Percentiles rank a stretch among this genome's conserved stretches.
Evolutionary conservation across 2,888 invertebrate species (phyloP).

Genomic region (Leucoptera coffeella): DNA sequence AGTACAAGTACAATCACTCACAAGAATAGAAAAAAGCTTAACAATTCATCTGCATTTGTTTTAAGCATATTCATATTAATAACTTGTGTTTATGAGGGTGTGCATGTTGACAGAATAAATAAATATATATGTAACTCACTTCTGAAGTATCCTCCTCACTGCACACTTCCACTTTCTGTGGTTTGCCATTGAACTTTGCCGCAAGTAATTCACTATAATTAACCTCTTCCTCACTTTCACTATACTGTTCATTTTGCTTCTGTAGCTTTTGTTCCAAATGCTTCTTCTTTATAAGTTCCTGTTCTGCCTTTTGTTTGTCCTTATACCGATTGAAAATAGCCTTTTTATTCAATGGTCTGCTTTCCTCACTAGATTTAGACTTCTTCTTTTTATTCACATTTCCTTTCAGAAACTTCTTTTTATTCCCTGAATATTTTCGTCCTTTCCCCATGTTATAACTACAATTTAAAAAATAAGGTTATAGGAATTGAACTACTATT

Average conservation of each 20-base stretch:
- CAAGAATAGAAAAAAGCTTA: too few relatives aligned
- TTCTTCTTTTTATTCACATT: conserved; percentile 18
- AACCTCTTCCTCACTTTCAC: conserved; percentile 42
- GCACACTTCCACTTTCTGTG: conserved; percentile 12
- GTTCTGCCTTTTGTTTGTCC: conserved; percentile 38
- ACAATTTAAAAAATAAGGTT: too few relatives aligned
- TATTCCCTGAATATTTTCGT: conserved; percentile 11
- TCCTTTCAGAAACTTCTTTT: conserved; percentile 16
- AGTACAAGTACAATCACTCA: too few relatives aligned
- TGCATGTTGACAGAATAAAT: too few relatives aligned
- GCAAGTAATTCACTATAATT: conserved; percentile 48
- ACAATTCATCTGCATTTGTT: too few relatives aligned
- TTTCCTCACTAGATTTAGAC: conserved; percentile 10
- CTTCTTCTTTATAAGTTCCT: conserved; percentile 33
- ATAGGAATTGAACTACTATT: too few relatives aligned
- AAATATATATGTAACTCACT: too few relatives aligned
- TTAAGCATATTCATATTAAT: too few relatives aligned
- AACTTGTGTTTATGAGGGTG: too few relatives aligned
- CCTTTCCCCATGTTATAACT: conserved; percentile 6
- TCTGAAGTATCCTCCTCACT: conserved; percentile 14
- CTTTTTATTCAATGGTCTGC: conserved; percentile 40
- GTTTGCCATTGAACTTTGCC: conserved; percentile 27
- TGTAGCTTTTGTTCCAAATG: conserved; percentile 24
- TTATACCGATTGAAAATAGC: conserved; percentile 43
- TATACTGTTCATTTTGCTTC: conserved; percentile 21